A percentile compares a stretch with the other conserved stretches of the same genome.
These are phyloP conservation scores for Clarias laeviceps DNA, from an alignment of 2,797 vertebrate genomes.

Conservation along the genomic window DNA sequence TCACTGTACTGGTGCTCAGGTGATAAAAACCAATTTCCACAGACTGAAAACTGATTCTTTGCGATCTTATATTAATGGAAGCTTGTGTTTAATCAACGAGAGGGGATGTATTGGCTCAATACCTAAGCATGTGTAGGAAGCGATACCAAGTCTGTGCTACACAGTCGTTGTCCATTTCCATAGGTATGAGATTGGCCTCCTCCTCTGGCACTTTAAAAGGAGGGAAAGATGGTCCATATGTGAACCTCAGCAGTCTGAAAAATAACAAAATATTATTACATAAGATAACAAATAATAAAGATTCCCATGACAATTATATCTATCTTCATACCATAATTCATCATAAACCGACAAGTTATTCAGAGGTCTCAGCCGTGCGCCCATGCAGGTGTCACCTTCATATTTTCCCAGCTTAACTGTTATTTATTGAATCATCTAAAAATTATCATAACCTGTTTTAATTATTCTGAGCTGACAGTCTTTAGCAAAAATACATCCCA, in stretches of 20 bases:
- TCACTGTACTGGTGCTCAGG: neutral
- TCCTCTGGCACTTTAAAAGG: constrained; percentile 88
- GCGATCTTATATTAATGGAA: neutral
- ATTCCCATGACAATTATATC: neutral
- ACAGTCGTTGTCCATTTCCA: constrained; percentile 87
- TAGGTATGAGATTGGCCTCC: constrained; percentile 85
- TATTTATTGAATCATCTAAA: neutral
- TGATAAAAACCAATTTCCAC: neutral
- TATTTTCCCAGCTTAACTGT: neutral
- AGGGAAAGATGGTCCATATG: constrained; percentile 87
- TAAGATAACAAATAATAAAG: neutral
- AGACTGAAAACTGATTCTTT: neutral
- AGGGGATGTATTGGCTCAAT: constrained; percentile 25
- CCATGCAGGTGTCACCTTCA: neutral
- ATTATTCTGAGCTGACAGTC: neutral
- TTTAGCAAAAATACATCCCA: neutral
- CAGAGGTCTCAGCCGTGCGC: neutral
- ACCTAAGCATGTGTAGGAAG: constrained; percentile 94
- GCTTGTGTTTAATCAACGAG: neutral
- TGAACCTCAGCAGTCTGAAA: constrained; percentile 83
- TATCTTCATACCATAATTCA: neutral
- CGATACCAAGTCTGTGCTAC: constrained; percentile 92
- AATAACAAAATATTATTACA: neutral
- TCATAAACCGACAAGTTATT: neutral
- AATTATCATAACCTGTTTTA: neutral